Evolutionary conservation across 1,140 invertebrate species (phyloP), one percentile per base, ranked within the genome.

Genomic region (Microplitis mediator): DNA sequence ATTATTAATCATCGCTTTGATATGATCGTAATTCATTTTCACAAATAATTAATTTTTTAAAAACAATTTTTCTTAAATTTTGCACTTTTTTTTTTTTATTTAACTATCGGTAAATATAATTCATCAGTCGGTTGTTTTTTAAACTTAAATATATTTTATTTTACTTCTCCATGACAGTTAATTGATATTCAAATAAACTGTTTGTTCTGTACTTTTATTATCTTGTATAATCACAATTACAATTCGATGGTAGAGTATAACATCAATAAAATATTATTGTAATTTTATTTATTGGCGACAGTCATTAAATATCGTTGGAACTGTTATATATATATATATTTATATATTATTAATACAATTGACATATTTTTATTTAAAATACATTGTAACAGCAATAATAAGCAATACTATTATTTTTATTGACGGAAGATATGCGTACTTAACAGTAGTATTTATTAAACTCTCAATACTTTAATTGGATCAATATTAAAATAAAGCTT

Each of bases 1-100:
- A 66, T 65, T 66, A 8, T 51, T 74, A 61, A 81, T 79, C 32
- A 83, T 50, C 3, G 35, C 23, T 11, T 67, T 58, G 13, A 66
- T 14, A 65, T 45, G 6, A 45, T 45, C 39, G 8, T 6, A 45
- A 45, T 45, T 45, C 39, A 45, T 45, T 45, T 45, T 11, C 6
- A 45, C 6, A 9, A 45, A 6, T 45, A 45, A 45, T 45, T 39
- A 9, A 4, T 39, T 39, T 39, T 45, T 45, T 45, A 1, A 23
- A 23, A 23, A 23, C 2, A 23, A 23, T 23, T 23, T 45, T 45
- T 9, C 3, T 45, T 45, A 11, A 2, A 9, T 45, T 45, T 45
- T 45, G 0, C 11, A n/a, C n/a, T n/a, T n/a, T n/a, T 45, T 45
- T 45, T 5, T 3, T 45, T 9, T 0, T 45, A 11, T 45, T 8